These are phyloP conservation scores for Oncorhynchus kisutch DNA, from an alignment of 2,113 vertebrate species.

Conservation along the genomic window DNA sequence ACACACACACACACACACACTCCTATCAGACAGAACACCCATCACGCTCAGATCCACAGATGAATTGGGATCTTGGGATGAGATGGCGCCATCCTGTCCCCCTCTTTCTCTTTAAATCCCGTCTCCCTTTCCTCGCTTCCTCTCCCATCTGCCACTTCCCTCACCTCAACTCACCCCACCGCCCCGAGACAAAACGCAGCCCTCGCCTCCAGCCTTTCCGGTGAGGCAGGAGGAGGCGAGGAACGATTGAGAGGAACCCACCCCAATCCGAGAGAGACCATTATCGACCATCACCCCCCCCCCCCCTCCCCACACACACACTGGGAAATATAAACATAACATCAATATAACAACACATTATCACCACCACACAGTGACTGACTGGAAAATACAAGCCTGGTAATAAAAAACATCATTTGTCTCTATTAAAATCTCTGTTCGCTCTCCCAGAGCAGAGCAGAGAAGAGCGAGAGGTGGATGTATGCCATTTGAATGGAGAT, in stretches of 20 bases:
- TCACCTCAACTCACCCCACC: not conserved
- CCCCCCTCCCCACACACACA: not conserved
- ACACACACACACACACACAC: not conserved
- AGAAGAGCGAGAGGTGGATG: not conserved
- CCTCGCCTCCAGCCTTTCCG: not conserved
- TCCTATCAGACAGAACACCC: too few relatives aligned
- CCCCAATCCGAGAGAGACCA: conserved; percentile 4
- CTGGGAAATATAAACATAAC: conserved; percentile 8
- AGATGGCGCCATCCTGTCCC: conserved; percentile 21
- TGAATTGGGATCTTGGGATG: conserved; percentile 42
- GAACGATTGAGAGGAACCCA: not conserved
- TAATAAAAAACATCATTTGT: conserved; percentile 23
- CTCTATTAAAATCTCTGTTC: conserved; percentile 21
- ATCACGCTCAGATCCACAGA: not conserved
- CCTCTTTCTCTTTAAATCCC: too few relatives aligned
- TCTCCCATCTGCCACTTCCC: not conserved
- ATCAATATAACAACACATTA: too few relatives aligned
- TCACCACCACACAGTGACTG: too few relatives aligned
- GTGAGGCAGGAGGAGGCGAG: not conserved
- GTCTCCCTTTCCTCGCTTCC: not conserved
- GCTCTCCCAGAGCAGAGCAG: not conserved
- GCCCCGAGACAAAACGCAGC: not conserved
- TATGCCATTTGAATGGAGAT: conserved; percentile 38
- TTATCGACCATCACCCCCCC: conserved; percentile 1
- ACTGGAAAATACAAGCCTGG: too few relatives aligned